Evolutionary conservation across 1,140 invertebrate genomes (phyloP).

Genomic region (Drosophila ohnishii): DNA sequence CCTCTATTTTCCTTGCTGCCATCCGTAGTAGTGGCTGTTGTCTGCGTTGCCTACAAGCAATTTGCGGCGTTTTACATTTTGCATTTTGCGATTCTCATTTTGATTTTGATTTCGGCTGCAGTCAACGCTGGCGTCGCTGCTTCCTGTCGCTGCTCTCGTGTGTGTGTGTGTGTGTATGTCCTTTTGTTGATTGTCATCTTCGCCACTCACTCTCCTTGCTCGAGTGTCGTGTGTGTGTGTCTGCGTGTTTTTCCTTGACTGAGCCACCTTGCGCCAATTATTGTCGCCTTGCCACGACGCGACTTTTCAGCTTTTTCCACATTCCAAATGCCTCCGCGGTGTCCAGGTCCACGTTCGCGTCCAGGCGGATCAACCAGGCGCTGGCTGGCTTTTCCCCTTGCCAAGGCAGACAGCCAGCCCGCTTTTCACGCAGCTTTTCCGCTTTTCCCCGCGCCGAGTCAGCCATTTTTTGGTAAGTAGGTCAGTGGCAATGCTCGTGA

Average conservation of each 20-base stretch:
- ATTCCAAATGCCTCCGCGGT: constrained; percentile 46
- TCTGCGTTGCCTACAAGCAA: constrained; percentile 60
- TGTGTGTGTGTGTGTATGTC: not conserved
- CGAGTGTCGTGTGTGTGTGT: constrained; percentile 8
- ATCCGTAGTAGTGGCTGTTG: constrained; percentile 30
- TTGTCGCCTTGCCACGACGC: constrained; percentile 36
- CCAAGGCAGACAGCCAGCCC: constrained; percentile 19
- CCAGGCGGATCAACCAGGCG: constrained; percentile 56
- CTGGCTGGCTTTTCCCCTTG: not conserved
- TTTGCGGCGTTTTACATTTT: constrained; percentile 73
- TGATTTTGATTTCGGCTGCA: constrained; percentile 61
- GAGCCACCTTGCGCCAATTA: constrained; percentile 49
- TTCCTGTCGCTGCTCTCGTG: constrained; percentile 43
- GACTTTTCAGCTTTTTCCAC: constrained; percentile 51
- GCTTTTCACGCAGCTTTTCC: constrained; percentile 11
- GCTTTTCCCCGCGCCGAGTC: constrained; percentile 27
- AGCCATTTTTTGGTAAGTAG: constrained; percentile 63
- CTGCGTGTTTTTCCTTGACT: constrained; percentile 41
- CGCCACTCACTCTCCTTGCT: constrained; percentile 20
- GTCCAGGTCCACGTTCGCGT: constrained; percentile 40
- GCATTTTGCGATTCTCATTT: constrained; percentile 70
- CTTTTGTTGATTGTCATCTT: constrained; percentile 41
- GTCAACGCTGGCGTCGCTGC: constrained; percentile 25
- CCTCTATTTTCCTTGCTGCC: constrained; percentile 35
- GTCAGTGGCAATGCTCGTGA: constrained; percentile 59